Evolutionary conservation across 2,888 invertebrate genomes (phyloP).

Genomic region (Rhingia rostrata): DNA sequence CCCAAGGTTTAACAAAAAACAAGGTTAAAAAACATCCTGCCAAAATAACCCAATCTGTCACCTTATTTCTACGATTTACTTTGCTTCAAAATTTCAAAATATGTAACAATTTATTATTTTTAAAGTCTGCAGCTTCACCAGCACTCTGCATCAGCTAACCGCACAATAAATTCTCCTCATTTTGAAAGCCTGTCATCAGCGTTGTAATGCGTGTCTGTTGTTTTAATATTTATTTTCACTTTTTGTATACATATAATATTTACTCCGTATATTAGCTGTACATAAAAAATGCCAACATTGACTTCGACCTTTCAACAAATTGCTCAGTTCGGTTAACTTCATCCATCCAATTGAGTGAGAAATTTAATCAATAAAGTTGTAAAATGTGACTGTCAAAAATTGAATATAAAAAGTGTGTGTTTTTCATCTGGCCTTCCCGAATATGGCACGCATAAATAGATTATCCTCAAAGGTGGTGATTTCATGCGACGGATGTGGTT

Average conservation of each 20-base stretch:
- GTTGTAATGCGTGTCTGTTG: conserved; percentile 25
- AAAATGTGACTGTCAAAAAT: conserved; percentile 54
- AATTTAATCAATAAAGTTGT: conserved; percentile 62
- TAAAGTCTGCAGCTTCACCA: conserved; percentile 40
- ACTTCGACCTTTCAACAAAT: conserved; percentile 45
- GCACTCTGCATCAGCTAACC: conserved; percentile 39
- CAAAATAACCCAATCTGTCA: background rate
- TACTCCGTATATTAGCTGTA: conserved; percentile 2
- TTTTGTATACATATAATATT: background rate
- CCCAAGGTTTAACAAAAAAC: too few relatives aligned
- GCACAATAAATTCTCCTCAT: conserved; percentile 61
- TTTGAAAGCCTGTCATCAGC: conserved; percentile 62
- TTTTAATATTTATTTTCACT: conserved; percentile 35
- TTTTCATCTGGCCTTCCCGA: background rate
- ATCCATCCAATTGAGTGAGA: conserved; percentile 58
- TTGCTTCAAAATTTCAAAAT: conserved; percentile 45
- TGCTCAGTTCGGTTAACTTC: conserved; percentile 47
- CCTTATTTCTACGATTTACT: conserved; percentile 54
- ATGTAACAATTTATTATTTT: conserved; percentile 64
- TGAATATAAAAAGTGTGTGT: conserved; percentile 13
- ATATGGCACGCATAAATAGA: conserved; percentile 27
- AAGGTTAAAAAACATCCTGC: too few relatives aligned
- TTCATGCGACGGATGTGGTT: conserved; percentile 25
- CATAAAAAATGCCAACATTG: conserved; percentile 30
- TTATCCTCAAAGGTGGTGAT: conserved; percentile 19